Conservation (phyloP, 2,797 vertebrate genomes). For the Lophius americanus region DNA sequence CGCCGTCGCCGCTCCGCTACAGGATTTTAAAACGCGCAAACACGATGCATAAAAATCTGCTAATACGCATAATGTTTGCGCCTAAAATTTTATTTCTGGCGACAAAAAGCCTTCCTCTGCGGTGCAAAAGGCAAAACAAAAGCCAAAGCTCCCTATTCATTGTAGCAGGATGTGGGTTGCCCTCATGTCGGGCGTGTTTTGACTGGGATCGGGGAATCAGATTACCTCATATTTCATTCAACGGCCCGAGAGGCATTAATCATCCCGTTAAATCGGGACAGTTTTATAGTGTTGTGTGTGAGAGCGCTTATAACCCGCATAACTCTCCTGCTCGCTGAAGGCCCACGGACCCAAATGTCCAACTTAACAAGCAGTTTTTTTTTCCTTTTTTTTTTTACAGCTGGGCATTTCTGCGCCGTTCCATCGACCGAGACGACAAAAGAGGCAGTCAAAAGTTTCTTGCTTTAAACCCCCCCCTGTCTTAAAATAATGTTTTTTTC, state of each 20-base stretch:
- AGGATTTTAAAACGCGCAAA: background rate
- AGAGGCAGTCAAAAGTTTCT: conserved; percentile 3
- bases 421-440: conserved; percentile 42
- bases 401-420: conserved; percentile 47
- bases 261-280: conserved; percentile 76
- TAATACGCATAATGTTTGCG: background rate
- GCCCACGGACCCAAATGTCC: conserved; percentile 58
- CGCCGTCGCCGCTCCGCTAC: conserved; percentile 2
- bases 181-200: conserved; percentile 66
- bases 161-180: conserved; percentile 45
- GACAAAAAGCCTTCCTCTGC: conserved; percentile 7
- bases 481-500: too few species aligned
- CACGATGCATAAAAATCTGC: too few species aligned
- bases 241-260: conserved; percentile 73
- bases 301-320: conserved; percentile 60
- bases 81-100: conserved; percentile 8
- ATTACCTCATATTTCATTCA: conserved; percentile 77
- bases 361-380: conserved; percentile 55
- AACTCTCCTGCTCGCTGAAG: conserved; percentile 54
- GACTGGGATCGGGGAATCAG: conserved; percentile 63
- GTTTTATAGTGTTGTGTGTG: conserved; percentile 72
- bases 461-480: too few species aligned
- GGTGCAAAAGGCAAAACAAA: conserved; percentile 2
- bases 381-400: conserved; percentile 21
- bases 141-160: conserved; percentile 29